Evolutionary conservation across 1,140 invertebrate genomes (phyloP), one percentile per base, ranked within the genome.

Genomic region (Drosophila albomicans): DNA sequence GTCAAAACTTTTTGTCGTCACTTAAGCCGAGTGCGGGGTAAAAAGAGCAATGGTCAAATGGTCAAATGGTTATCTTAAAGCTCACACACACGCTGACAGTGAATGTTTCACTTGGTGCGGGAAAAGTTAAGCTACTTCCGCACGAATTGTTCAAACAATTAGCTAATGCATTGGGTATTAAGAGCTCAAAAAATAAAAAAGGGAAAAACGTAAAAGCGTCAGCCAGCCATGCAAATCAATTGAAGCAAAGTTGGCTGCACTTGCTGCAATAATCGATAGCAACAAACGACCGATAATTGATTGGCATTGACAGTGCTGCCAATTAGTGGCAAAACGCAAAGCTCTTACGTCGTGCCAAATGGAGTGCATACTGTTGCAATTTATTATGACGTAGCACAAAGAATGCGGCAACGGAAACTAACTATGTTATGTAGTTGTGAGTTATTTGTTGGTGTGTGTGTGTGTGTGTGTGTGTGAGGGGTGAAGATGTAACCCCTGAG

Each of bases 61-160:
- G 51, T 30, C 25, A 30, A 54, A 35, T 11, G 52, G 52, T 68
- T 64, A 80, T 66, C 74, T 70, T 72, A 67, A 75, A 59, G 57
- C 65, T 54, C 57, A 32, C 32, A 32, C 32, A 25, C 20, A 25
- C 20, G 20, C 20, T 25, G 20, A 25, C 20, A 88, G 82, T 10
- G 48, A 88, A 88, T 80, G 77, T 78, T 87, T 88, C 85, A 89
- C 80, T 86, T 88, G 20, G 20, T 82, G 64, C 57, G 68, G 59
- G 51, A 43, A 8, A 74, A 48, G 61, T 69, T 46, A 82, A 74
- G 63, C 69, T 68, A 69, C 75, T 86, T 86, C 79, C 84, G 84
- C 72, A 79, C 57, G 63, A 46, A 46, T 61, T 68, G 67, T 43
- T 43, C 66, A 63, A 71, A 81, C 76, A 86, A 87, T 86, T 86